These are phyloP conservation scores for Hyposoter didymator DNA, from an alignment of 2,888 invertebrate species.

Conservation along the genomic window DNA sequence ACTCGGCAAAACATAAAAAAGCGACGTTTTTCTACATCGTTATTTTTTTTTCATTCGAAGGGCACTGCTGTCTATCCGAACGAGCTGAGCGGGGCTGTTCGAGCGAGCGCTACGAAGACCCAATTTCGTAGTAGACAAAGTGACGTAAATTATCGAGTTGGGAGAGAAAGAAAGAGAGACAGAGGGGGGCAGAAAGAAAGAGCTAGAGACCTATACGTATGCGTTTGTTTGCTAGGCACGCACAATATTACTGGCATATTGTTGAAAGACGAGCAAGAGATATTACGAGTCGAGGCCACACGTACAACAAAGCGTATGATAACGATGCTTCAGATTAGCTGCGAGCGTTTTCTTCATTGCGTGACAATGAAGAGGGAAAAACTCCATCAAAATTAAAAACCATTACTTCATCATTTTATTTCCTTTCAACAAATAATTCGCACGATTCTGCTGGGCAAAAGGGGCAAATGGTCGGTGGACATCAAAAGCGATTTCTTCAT, in stretches of 20 bases:
- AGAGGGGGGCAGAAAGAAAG: constrained; percentile 18
- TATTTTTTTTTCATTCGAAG: constrained; percentile 28
- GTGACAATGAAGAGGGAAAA: neutral
- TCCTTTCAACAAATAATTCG: neutral
- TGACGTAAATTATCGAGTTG: constrained; percentile 14
- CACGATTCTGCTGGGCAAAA: too few species aligned
- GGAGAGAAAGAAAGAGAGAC: neutral
- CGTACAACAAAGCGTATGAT: constrained; percentile 51
- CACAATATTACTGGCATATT: constrained; percentile 48
- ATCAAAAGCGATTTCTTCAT: neutral
- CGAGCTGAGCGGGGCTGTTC: constrained; percentile 1
- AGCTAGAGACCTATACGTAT: constrained; percentile 11
- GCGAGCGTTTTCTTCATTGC: constrained; percentile 44
- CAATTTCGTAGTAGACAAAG: constrained; percentile 41
- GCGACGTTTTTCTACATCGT: constrained; percentile 23
- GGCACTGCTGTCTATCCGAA: constrained; percentile 40
- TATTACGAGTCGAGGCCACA: constrained; percentile 61
- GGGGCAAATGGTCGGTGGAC: neutral
- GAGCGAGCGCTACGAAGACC: constrained; percentile 8
- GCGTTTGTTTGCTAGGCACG: constrained; percentile 42
- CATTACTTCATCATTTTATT: neutral
- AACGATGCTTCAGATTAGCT: constrained; percentile 53
- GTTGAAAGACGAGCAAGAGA: constrained; percentile 45
- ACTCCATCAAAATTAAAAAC: neutral
- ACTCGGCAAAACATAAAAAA: constrained; percentile 28